A percentile compares a stretch with the other conserved stretches of the same genome.
Conservation (phyloP, 2,888 invertebrate genomes). For the Ashinkailepas kermadecensis region DNA sequence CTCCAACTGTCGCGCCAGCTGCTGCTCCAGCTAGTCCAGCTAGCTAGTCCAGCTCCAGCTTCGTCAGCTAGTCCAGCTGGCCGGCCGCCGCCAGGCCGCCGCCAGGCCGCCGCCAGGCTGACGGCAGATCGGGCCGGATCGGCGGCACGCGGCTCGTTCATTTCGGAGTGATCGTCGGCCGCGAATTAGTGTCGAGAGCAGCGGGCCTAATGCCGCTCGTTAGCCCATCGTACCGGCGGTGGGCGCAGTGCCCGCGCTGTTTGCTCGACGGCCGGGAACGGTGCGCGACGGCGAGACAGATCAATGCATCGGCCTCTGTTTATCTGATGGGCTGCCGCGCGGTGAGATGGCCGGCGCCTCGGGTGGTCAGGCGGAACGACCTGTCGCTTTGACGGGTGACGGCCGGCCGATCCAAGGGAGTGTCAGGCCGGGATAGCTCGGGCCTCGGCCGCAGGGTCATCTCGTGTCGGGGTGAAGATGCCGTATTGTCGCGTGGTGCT, state of each 20-base stretch:
- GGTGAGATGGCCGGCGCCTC: no score
- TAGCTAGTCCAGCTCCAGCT: no score
- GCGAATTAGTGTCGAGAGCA: background rate
- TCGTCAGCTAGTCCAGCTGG: no score
- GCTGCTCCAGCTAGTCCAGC: background rate
- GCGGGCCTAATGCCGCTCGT: background rate
- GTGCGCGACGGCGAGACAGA: background rate
- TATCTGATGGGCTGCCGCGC: background rate
- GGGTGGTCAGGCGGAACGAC: no score
- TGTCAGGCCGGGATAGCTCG: no score
- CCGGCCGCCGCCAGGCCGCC: no score
- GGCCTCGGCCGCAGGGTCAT: no score
- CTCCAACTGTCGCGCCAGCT: background rate
- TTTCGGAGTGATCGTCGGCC: background rate
- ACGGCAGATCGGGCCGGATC: background rate
- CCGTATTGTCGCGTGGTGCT: no score
- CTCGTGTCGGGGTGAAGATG: no score
- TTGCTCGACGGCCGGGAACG: background rate
- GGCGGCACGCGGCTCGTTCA: background rate
- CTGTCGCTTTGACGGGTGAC: no score
- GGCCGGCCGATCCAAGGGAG: no score
- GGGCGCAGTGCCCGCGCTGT: background rate
- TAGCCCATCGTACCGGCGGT: background rate
- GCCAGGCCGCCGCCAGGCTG: background rate
- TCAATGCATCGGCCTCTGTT: background rate